phyloP scores from a whole-genome alignment of 2,113 vertebrate genomes.

The Dipodomys spectabilis region DNA sequence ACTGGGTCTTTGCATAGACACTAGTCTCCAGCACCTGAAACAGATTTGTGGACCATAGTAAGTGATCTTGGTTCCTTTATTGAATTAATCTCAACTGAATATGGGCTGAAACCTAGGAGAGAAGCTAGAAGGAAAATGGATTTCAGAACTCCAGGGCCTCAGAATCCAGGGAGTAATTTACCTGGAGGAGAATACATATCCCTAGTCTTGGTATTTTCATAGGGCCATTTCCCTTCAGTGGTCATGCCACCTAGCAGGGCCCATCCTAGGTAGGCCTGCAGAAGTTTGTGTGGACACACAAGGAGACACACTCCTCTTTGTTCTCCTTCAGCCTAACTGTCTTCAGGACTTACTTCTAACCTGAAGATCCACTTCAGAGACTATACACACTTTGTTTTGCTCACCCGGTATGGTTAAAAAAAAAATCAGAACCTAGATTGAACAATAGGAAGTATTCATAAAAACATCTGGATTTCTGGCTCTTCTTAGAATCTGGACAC shows the following conservation, averaged over 20 bases:
- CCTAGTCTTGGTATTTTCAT: not conserved
- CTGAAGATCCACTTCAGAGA: not conserved
- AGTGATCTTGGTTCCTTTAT: not conserved
- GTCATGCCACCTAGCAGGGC: not conserved
- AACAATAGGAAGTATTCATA: slow-evolving; percentile 38
- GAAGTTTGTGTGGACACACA: not conserved
- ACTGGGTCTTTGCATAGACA: not conserved
- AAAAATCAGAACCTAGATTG: not conserved
- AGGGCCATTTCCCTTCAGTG: not conserved
- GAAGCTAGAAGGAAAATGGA: not conserved
- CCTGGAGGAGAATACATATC: not conserved
- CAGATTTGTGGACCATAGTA: not conserved
- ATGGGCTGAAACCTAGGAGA: not conserved
- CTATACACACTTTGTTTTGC: not conserved
- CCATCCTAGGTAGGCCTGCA: not conserved
- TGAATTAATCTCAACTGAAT: not conserved
- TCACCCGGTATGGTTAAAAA: not conserved
- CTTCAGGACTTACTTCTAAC: not conserved
- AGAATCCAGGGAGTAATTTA: slow-evolving; percentile 5
- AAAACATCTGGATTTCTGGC: not conserved
- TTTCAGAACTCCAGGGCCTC: not conserved
- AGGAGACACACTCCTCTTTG: not conserved
- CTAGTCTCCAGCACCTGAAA: not conserved
- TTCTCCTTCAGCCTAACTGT: not conserved
- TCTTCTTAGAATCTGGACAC: slow-evolving; percentile 12